Conservation (phyloP, 2,888 invertebrate species). For the Plebejus argus region DNA sequence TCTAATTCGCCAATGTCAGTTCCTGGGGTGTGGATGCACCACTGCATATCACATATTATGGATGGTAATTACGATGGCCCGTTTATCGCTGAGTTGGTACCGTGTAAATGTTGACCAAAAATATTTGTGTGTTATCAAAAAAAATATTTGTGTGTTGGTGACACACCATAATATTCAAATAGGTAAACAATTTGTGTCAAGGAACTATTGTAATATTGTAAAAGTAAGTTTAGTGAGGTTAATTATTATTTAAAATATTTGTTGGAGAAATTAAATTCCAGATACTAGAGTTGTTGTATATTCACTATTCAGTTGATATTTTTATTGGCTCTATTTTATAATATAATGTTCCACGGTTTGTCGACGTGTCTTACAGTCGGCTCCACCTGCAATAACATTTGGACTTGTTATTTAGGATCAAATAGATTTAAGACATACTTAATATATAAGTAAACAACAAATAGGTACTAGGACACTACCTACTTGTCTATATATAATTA, state of each 20-base stretch:
- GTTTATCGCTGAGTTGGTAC: neutral
- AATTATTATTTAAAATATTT: neutral
- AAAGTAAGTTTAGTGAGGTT: neutral
- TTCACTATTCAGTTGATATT: neutral
- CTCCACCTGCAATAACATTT: slow-evolving; percentile 74
- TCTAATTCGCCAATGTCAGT: neutral
- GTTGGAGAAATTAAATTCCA: neutral
- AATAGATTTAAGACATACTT: neutral
- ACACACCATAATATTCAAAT: neutral
- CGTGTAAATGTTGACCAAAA: neutral
- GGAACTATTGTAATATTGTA: neutral
- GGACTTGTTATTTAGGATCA: neutral
- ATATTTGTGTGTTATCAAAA: neutral
- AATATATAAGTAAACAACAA: neutral
- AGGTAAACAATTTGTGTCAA: neutral
- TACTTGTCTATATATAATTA: neutral
- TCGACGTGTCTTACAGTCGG: slow-evolving; percentile 75
- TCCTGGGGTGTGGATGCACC: neutral
- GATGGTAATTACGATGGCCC: neutral
- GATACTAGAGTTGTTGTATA: neutral
- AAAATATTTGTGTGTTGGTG: neutral
- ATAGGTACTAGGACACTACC: neutral
- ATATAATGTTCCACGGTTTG: slow-evolving; percentile 82
- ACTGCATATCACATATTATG: too few species aligned
- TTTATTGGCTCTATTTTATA: neutral